Base-by-base conservation (phyloP, 2,797 vertebrate genomes). In the Amphiprion clarkii region DNA sequence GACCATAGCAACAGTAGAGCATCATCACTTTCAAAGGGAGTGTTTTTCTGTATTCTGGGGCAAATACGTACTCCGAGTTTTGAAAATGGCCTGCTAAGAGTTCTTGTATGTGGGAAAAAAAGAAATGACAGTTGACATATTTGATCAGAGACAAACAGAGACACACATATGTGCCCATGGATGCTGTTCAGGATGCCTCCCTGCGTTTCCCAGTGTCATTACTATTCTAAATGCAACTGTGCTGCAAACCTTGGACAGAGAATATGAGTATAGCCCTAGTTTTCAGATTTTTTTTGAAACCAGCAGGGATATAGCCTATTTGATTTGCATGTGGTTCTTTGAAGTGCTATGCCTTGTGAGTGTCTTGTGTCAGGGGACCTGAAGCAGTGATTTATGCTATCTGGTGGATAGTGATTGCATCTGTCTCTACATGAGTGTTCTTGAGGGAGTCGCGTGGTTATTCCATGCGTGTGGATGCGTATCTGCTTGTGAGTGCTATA, bases 321-420 rank as follows among this genome's bases (percentile, higher is more conserved):
- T 85, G 52, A 84, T 89, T 84, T 89, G 42, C 64, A 84, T 67
- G 39, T 62, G 72, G 62, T 79, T 73, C 77, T 88, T 84, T 86
- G 70, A 85, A 85, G 83, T 82, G 67, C 48, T 52, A 31, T 71
- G 76, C 71, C 68, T 88, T 82, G 71, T 83, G 70, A 87, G 64
- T 81, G 65, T 84, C 69, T 84, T 81, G 57, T 80, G 72, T 87
- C 75, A 75, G 42, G 76, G 73, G 78, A 82, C 44, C 17, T 77
- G 56, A 79, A 71, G 53, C 83, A 82, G 70, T 76, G 62, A 81
- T 78, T 82, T 60, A 61, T 78, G 55, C 29, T 73, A 78, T 83
- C 78, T 83, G 62, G 61, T 72, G 52, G 58, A 58, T 73, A 76
- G 70, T 86, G 80, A 86, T 84, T 85, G 74, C 82, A 88, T 89